Evolutionary conservation across 2,888 invertebrate genomes (phyloP).

Genomic region (Oegoconia quadripuncta): DNA sequence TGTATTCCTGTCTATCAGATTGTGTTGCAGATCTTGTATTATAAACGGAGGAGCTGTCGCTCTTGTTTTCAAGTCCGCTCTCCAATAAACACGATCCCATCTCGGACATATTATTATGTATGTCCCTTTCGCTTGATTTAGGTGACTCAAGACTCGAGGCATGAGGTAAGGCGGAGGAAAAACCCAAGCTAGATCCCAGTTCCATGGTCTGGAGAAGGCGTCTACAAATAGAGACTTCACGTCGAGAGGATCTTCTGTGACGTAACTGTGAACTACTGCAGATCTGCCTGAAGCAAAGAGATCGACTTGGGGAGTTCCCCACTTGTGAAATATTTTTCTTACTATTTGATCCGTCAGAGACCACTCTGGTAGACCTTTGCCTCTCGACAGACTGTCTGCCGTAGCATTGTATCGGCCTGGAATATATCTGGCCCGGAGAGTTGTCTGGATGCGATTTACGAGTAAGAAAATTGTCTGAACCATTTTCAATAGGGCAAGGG

Average conservation of each 20-base stretch:
- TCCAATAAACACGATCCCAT: conserved; percentile 7
- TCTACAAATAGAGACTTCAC: conserved; percentile 7
- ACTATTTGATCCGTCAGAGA: background rate
- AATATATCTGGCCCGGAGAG: conserved; percentile 15
- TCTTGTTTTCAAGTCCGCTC: background rate
- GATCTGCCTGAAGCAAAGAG: conserved; percentile 20
- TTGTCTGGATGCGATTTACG: conserved; percentile 5
- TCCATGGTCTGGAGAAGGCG: conserved; percentile 21
- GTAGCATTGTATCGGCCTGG: conserved; percentile 20
- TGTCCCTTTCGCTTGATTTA: conserved; percentile 13
- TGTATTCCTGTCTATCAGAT: conserved; percentile 19
- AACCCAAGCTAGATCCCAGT: conserved; percentile 21
- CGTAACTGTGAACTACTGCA: conserved; percentile 18
- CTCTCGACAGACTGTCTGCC: conserved; percentile 20
- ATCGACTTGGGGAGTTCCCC: conserved; percentile 16
- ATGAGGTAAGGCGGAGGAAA: conserved; percentile 24
- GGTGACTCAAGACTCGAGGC: conserved; percentile 19
- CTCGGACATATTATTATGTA: conserved; percentile 18
- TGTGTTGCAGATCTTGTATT: conserved; percentile 7
- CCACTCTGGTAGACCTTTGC: conserved; percentile 3
- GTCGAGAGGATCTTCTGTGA: conserved; percentile 14
- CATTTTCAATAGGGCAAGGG: conserved; percentile 8
- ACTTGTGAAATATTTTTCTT: conserved; percentile 6
- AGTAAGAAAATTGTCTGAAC: conserved; percentile 12
- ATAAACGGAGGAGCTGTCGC: conserved; percentile 4